A percentile compares a stretch with the other conserved stretches of the same genome.
Evolutionary conservation across 2,888 invertebrate species (phyloP).

Genomic region (Gymnocheta viridis): DNA sequence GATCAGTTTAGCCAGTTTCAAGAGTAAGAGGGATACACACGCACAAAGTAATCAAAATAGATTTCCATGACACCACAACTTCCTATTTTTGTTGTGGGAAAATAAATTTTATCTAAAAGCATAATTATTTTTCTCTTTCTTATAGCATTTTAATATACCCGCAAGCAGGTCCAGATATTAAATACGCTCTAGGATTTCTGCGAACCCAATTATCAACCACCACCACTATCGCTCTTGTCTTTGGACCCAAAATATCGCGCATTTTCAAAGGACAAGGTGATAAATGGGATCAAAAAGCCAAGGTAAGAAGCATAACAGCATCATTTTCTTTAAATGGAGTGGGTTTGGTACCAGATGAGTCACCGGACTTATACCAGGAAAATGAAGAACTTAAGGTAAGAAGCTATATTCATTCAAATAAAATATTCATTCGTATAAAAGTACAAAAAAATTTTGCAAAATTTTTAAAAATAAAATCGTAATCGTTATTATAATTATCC

Average conservation of each 20-base stretch:
- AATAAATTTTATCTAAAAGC: background rate
- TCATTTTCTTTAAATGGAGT: slow-evolving; percentile 94
- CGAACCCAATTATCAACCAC: slow-evolving; percentile 96
- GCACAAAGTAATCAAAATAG: too few relatives aligned
- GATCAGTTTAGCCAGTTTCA: too few relatives aligned
- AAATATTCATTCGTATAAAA: too few relatives aligned
- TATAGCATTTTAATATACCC: slow-evolving; percentile 92
- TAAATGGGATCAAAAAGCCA: slow-evolving; percentile 93
- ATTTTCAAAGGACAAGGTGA: slow-evolving; percentile 93
- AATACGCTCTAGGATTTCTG: slow-evolving; percentile 94
- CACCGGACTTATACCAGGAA: slow-evolving; percentile 93
- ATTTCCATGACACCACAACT: too few relatives aligned
- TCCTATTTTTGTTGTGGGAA: too few relatives aligned
- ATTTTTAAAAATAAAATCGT: background rate
- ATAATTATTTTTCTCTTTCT: background rate
- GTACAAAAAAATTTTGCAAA: background rate
- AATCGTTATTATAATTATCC: background rate
- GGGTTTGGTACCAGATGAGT: slow-evolving; percentile 91
- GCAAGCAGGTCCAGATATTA: slow-evolving; percentile 94
- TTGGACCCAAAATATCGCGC: slow-evolving; percentile 86
- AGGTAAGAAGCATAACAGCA: slow-evolving; percentile 91
- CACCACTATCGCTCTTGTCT: slow-evolving; percentile 83
- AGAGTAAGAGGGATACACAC: too few relatives aligned
- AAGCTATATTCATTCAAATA: too few relatives aligned
- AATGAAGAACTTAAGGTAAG: slow-evolving; percentile 93